Evolutionary conservation across 2,113 vertebrate genomes (phyloP), one percentile per base, ranked within the genome.

Genomic region (Psephotus haematonotus): DNA sequence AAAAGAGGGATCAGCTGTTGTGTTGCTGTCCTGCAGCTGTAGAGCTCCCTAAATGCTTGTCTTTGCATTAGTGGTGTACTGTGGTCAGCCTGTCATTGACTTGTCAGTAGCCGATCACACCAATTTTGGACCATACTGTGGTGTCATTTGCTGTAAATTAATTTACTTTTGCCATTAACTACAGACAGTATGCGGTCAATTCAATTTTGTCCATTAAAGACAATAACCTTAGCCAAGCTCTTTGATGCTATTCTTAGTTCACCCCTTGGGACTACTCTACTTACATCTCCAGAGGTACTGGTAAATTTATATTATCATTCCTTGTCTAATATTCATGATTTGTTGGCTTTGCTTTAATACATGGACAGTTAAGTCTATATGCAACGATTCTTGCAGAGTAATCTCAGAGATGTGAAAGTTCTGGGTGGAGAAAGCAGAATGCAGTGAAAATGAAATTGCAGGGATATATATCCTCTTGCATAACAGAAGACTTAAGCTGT

Each of bases 141-240:
- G 53, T 81, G 70, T 84, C 49, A 93, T 93, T 97, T 94, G 68
- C 81, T 96, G 53, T 96, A 91, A 93, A 92, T 96, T 94, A 96
- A 95, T 97, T 95, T 93, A 84, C 68, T 93, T 96, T 96, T 94
- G 65, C 88, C 93, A 92, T 97, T 97, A 96, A 91, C 75, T 86
- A 91, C 85, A 82, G 71, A 75, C 87, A 89, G 85, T 82, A 71
- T 37, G 43, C n/a, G 86, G 74, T 95, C 95, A 95, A 60, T 96
- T 79, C 82, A 90, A 82, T 95, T 96, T 97, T 97, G 60, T 81
- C 92, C 93, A 94, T 96, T 97, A 97, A 95, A 96, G 92, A 96
- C 85, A 94, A 95, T 96, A 96, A 90, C 82, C 43, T 22, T 50
- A 86, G 72, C 86, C 82, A 94, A 95, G 76, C 81, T 97, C 82